Evolutionary conservation across 2,113 vertebrate species (phyloP).

Genomic region (Rissa tridactyla): DNA sequence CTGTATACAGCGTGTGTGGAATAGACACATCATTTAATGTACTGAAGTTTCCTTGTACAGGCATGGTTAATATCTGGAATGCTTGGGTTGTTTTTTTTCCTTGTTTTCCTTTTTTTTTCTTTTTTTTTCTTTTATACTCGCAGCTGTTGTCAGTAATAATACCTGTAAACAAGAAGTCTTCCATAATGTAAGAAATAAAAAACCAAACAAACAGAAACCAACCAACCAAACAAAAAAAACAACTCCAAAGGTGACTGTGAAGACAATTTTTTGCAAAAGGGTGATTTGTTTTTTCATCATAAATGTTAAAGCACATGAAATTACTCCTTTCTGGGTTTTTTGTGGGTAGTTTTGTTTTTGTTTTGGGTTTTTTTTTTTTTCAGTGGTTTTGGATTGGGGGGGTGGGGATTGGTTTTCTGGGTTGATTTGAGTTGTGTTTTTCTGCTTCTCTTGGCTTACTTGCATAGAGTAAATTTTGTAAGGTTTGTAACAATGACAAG

Average conservation of each 20-base stretch:
- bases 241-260: background rate
- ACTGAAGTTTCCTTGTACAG: background rate
- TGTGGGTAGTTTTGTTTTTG: background rate
- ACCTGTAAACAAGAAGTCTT: background rate
- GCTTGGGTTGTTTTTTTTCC: background rate
- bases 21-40: background rate
- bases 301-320: background rate
- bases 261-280: background rate
- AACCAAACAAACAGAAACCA: too few relatives aligned
- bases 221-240: too few relatives aligned
- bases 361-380: background rate
- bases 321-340: background rate
- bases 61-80: background rate
- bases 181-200: background rate
- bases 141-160: background rate
- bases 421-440: background rate
- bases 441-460: background rate
- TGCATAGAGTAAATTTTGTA: background rate
- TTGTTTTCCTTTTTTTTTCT: background rate
- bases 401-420: background rate
- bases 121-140: background rate
- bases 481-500: background rate
- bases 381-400: background rate
- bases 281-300: background rate
- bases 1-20: background rate